phyloP scores from a whole-genome alignment of 2,888 invertebrate species.

The Heliothis peltigera region DNA sequence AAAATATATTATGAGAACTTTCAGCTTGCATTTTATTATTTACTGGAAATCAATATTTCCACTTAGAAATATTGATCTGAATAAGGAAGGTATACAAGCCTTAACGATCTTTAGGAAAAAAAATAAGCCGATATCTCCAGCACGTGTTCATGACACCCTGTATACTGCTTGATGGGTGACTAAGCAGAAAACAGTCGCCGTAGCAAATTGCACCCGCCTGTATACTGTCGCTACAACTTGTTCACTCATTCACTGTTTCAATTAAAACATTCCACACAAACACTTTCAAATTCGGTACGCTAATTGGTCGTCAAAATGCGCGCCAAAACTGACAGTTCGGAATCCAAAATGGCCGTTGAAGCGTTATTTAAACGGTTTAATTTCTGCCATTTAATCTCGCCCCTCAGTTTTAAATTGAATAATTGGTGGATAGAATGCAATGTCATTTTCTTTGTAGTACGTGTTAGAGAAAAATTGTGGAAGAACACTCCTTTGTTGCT shows the following conservation, averaged over 20 bases:
- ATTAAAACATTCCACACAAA: conserved; percentile 67
- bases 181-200: conserved; percentile 71
- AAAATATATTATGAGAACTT: conserved; percentile 2
- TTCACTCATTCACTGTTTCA: conserved; percentile 65
- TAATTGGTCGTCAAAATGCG: conserved; percentile 75
- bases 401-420: conserved; percentile 69
- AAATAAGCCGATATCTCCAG: conserved; percentile 38
- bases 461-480: conserved; percentile 50
- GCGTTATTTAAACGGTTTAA: conserved; percentile 73
- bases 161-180: conserved; percentile 72
- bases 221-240: conserved; percentile 67
- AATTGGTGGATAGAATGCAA: conserved; percentile 71
- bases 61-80: conserved; percentile 8
- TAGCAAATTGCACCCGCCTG: conserved; percentile 67
- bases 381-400: conserved; percentile 71
- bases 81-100: conserved; percentile 26
- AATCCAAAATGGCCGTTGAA: conserved; percentile 76
- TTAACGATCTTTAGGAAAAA: conserved; percentile 53
- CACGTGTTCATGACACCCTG: conserved; percentile 55
- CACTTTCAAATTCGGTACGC: conserved; percentile 69
- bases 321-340: conserved; percentile 76
- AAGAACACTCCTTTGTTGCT: conserved; percentile 35
- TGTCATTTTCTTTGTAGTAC: conserved; percentile 62
- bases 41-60: conserved; percentile 1
- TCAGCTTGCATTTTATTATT: conserved; percentile 13